Conservation (phyloP, 2,888 invertebrate genomes). For the Pachycephus smyrnensis region DNA sequence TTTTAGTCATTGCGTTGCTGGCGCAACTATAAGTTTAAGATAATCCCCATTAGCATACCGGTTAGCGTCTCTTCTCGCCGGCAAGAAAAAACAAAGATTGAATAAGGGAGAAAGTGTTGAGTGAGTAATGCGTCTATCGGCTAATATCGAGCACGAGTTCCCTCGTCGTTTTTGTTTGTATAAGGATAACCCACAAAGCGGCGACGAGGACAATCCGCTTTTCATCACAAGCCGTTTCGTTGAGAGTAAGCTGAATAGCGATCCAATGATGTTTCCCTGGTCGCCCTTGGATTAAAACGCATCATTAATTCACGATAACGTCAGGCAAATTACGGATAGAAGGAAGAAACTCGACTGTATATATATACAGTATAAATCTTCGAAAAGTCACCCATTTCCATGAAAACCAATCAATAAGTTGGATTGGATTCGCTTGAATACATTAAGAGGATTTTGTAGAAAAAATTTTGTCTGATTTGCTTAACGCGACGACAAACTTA, state of each 20-base stretch:
- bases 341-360: background rate
- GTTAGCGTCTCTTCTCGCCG: background rate
- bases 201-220: background rate
- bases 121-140: background rate
- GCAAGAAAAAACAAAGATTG: background rate
- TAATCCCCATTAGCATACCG: background rate
- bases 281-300: background rate
- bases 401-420: no score
- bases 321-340: background rate
- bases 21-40: background rate
- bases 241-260: background rate
- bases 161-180: background rate
- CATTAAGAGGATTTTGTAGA: background rate
- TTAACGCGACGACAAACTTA: background rate
- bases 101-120: background rate
- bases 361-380: background rate
- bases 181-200: background rate
- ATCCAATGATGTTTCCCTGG: background rate
- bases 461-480: background rate
- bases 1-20: background rate
- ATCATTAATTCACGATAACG: background rate
- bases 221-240: background rate
- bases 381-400: no score
- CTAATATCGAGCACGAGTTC: background rate
- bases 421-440: no score